These are phyloP conservation scores for Coenonympha arcania DNA, from an alignment of 2,888 invertebrate species.

Conservation along the genomic window DNA sequence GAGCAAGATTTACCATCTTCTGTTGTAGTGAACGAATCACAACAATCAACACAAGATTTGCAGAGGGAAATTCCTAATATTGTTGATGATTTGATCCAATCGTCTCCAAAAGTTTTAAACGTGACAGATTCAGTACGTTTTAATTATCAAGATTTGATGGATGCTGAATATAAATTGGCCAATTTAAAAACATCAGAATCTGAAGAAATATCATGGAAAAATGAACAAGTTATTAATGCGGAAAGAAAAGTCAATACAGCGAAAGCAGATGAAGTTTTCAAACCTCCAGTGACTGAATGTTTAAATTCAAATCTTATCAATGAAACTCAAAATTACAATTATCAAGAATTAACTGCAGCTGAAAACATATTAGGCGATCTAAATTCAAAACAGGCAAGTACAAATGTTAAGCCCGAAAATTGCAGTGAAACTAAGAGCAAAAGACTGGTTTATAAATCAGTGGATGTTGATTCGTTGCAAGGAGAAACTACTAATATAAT, in stretches of 20 bases:
- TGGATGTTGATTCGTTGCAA: not conserved
- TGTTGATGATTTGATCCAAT: not conserved
- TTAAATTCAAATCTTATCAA: not conserved
- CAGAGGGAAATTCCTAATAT: not conserved
- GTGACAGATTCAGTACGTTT: constrained; percentile 2
- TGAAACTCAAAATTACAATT: constrained; percentile 18
- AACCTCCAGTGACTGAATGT: not conserved
- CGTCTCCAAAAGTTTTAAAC: not conserved
- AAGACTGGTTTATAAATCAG: not conserved
- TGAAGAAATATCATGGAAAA: not conserved
- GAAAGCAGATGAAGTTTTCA: not conserved
- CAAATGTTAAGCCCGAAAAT: not conserved
- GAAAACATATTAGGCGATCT: constrained; percentile 22
- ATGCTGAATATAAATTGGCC: constrained; percentile 38
- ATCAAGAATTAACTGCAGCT: constrained; percentile 22
- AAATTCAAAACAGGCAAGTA: constrained; percentile 6
- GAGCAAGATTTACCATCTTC: not conserved
- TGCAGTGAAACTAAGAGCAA: not conserved
- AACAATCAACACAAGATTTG: not conserved
- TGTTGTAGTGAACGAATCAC: not conserved
- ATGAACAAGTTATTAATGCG: no score
- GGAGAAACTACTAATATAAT: not conserved
- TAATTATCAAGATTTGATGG: constrained; percentile 37
- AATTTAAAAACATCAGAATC: not conserved
- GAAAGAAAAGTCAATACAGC: no score